phyloP scores from a whole-genome alignment of 2,888 invertebrate genomes.

The Aelia acuminata region DNA sequence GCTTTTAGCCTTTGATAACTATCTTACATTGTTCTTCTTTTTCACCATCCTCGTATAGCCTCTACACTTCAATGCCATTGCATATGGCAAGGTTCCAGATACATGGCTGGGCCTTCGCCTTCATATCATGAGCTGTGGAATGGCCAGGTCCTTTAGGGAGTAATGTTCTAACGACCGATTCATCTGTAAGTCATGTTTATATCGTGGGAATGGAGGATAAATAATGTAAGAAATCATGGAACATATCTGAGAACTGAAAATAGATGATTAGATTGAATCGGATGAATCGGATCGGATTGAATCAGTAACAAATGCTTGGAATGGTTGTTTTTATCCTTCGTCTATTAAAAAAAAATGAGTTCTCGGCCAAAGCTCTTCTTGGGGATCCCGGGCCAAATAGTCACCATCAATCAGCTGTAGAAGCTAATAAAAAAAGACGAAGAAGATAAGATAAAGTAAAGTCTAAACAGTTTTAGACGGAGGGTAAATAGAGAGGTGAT shows the following conservation, averaged over 20 bases:
- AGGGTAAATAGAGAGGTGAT: constrained; percentile 38
- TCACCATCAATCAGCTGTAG: not conserved
- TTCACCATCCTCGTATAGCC: too few relatives aligned
- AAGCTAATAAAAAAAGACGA: constrained; percentile 12
- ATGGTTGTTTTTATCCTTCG: not conserved
- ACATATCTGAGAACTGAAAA: not conserved
- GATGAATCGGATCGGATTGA: not conserved
- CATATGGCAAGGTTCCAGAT: too few relatives aligned
- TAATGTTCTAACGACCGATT: too few relatives aligned
- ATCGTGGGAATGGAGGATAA: too few relatives aligned
- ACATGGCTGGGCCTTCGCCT: too few relatives aligned
- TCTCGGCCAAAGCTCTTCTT: not conserved
- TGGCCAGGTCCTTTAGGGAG: too few relatives aligned
- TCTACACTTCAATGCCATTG: too few relatives aligned
- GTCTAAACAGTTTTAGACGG: constrained; percentile 30
- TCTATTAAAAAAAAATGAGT: not conserved
- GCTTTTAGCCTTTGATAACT: too few relatives aligned
- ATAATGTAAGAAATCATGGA: too few relatives aligned
- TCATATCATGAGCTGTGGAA: too few relatives aligned
- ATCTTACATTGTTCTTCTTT: too few relatives aligned
- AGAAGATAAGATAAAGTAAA: constrained; percentile 13
- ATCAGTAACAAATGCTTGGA: not conserved
- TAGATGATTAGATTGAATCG: not conserved
- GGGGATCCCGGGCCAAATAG: not conserved
- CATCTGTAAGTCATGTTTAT: too few relatives aligned